phyloP scores from a whole-genome alignment of 1,140 invertebrate species.

The Drosophila sturtevanti region DNA sequence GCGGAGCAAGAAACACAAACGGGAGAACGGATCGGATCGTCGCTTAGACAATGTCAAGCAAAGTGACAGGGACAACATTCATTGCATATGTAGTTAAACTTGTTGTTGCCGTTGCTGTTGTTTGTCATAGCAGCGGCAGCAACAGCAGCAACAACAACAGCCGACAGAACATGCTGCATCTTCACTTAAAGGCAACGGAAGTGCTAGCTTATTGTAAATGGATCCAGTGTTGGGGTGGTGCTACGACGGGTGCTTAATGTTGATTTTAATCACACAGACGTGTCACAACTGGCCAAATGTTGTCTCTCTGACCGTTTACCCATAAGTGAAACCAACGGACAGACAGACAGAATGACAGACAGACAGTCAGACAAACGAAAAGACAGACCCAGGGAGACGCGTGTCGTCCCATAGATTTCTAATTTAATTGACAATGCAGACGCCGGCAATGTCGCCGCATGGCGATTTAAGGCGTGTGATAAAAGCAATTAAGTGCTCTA shows the following conservation, averaged over 20 bases:
- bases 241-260: constrained; percentile 47
- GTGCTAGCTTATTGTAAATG: constrained; percentile 48
- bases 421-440: constrained; percentile 55
- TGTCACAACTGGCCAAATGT: constrained; percentile 59
- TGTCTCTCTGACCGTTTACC: not conserved
- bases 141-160: too few species aligned
- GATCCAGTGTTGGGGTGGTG: constrained; percentile 4
- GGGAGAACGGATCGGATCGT: not conserved
- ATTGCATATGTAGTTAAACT: not conserved
- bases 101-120: not conserved
- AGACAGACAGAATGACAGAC: not conserved
- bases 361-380: not conserved
- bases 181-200: constrained; percentile 40
- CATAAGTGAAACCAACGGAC: not conserved
- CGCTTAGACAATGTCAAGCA: constrained; percentile 13
- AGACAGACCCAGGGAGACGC: not conserved
- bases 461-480: constrained; percentile 53
- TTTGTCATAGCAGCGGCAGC: too few species aligned
- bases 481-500: constrained; percentile 56
- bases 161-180: constrained; percentile 18
- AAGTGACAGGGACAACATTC: constrained; percentile 22
- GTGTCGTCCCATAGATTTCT: constrained; percentile 34
- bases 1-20: constrained; percentile 19
- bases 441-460: constrained; percentile 1
- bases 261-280: constrained; percentile 55